Base-by-base conservation (phyloP, 2,888 invertebrate genomes). In the Invenusta paracnida region DNA sequence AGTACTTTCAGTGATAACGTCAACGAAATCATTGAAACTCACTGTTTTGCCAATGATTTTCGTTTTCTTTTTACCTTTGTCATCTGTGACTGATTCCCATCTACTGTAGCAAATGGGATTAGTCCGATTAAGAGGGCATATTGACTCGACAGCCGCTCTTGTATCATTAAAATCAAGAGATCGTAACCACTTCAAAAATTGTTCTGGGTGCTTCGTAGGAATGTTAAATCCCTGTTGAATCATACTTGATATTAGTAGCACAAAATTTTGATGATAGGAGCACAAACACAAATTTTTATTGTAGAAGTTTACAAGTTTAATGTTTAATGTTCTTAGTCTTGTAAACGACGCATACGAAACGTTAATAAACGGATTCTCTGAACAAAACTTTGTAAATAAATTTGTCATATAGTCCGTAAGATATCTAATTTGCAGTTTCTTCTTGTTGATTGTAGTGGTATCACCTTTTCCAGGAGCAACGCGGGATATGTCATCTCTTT, bases 241-340 rank as follows among this genome's bases (percentile, higher is more conserved):
- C 27, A 79, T 25, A 79, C 81, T 27, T 79, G 25, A 25, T 28
- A 79, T 2, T 27, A 79, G 81, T 27, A 79, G n/a, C 2, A n/a
- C 81, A 79, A 79, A 79, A 11, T 2, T 79, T 79, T 79, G 81
- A 79, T 79, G 81, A 28, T 79, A 79, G 25, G 25, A 27, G 81
- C 81, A 79, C 28, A 79, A 28, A 28, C 2, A 79, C 11, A 79
- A 11, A n/a, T 79, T 79, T 27, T 28, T 25, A 79, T 79, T 79
- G 81, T 27, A 11, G 28, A 79, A 79, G 28, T 79, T 79, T 11
- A 79, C 81, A 79, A 79, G 81, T 79, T 79, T 79, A n/a, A 79
- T 27, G 81, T 79, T 79, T 79, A 2, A 11, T n/a, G 25, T 79
- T 27, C 81, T 79, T 79, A 79, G 17, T 79, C 81, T 79, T 79